Base-by-base conservation (phyloP, 2,888 invertebrate species). In the Carterocephalus palaemon region DNA sequence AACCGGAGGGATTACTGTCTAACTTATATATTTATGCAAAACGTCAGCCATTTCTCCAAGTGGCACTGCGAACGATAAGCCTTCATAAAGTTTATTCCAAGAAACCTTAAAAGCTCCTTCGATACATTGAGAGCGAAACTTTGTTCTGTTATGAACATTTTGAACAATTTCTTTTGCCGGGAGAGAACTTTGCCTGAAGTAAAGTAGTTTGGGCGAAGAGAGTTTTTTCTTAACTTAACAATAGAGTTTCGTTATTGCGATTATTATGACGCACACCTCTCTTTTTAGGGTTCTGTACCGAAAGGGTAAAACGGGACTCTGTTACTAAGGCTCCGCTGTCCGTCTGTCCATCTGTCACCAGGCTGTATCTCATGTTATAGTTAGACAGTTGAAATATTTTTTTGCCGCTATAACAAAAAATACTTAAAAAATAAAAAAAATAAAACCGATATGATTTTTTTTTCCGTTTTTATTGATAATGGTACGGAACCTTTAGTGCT, bases 171-270 rank as follows among this genome's bases (percentile, higher is more conserved):
- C 23, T 37, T 37, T 37, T 37, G 24, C 16, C 22, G 34, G 16
- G 24, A 10, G 13, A 23, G 24, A 36, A 36, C 6, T 36, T 36
- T 15, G 23, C 10, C 6, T 6, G 9, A 9, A 24, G 9, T 24
- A 24, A 33, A 33, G 36, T 36, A 38, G 38, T 38, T 28, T 9
- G 38, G 9, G 5, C n/a, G 5, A 15, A 12, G 26, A 36, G 23
- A 53, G 51, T 48, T 52, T 46, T 53, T 53, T 36, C 15, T 39
- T 49, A 58, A 58, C 53, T 58, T 58, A 52, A 48, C 53, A 50
- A 55, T 57, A 48, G 42, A 55, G 33, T 54, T 48, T 43, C 46
- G 50, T 51, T 49, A 49, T 46, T 46, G 43, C 37, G 46, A 42
- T 41, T 33, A 43, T 45, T 40, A 43, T 51, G 33, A 31, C 39